Base-by-base conservation (phyloP, 2,888 invertebrate species). In the Salpingus planirostris region DNA sequence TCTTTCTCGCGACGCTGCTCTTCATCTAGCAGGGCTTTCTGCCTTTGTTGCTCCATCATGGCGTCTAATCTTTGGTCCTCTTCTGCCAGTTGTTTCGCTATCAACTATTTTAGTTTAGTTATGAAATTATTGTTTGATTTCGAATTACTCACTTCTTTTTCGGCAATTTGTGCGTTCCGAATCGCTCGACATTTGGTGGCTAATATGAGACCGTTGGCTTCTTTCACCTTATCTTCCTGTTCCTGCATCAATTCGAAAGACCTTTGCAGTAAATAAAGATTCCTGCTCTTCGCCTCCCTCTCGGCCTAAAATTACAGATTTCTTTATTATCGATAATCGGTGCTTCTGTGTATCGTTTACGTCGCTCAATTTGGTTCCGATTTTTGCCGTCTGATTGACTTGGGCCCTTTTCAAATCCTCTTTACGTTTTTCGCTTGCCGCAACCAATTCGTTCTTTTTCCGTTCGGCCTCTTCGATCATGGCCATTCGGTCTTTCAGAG, bases 161-260 rank as follows among this genome's bases (percentile, higher is more conserved):
- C 85, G 1, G 71, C 72, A 36, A 88, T 74, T 66, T 90, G 89
- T 0, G 86, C 87, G 58, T 88, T 85, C 11, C 89, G 67, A 26
- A 90, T 84, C 0, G 87, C 84, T 52, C 85, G 78, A 46, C 88
- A 89, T 60, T 90, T 89, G 11, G 85, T 83, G 10, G 83, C 83
- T 7, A 89, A 64, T 49, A 90, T 85, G 40, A 89, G 70, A 35
- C 78, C 74, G 61, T 87, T 89, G 40, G 84, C 82, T 13, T 67
- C 71, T 61, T 78, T 83, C 47, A 71, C 79, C 69, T 72, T 77
- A 55, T 70, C 83, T 52, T 69, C 77, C 50, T 76, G 69, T 44
- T 76, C 75, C 34, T 71, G 64, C 29, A 66, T 62, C 23, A 75
- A 47, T 38, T 71, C 67, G 27, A 65, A 55, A 1, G 74, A 73